phyloP scores from a whole-genome alignment of 2,888 invertebrate genomes.

The Ganaspis brasiliensis region DNA sequence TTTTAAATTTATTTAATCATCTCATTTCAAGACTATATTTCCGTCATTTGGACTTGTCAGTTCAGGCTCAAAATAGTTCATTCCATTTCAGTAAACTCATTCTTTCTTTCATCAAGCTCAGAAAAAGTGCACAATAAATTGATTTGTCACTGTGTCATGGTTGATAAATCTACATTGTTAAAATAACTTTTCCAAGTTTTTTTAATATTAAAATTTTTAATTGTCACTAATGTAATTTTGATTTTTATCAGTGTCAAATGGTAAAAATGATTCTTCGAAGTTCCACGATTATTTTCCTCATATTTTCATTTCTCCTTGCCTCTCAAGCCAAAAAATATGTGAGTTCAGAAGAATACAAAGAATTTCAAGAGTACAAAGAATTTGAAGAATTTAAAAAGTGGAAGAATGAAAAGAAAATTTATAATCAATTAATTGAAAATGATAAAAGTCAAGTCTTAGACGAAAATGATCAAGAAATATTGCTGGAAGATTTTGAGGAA shows the following conservation, averaged over 20 bases:
- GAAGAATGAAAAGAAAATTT: slow-evolving; percentile 12
- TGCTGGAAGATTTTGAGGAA: background rate
- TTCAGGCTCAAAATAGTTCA: background rate
- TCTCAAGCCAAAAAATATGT: background rate
- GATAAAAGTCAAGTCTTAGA: background rate
- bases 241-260: background rate
- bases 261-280: slow-evolving; percentile 11
- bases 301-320: background rate
- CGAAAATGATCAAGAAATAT: background rate
- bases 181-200: background rate
- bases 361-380: slow-evolving; percentile 22
- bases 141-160: background rate
- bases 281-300: background rate
- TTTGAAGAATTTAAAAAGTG: slow-evolving; percentile 23
- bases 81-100: background rate
- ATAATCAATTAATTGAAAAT: background rate
- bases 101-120: background rate
- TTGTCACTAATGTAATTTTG: background rate
- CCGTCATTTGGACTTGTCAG: background rate
- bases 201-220: background rate
- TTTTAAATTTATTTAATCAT: background rate
- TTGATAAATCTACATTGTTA: background rate
- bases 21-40: background rate
- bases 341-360: background rate
- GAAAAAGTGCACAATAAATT: background rate